phyloP scores from a whole-genome alignment of 2,888 invertebrate species.

The Busseola fusca region DNA sequence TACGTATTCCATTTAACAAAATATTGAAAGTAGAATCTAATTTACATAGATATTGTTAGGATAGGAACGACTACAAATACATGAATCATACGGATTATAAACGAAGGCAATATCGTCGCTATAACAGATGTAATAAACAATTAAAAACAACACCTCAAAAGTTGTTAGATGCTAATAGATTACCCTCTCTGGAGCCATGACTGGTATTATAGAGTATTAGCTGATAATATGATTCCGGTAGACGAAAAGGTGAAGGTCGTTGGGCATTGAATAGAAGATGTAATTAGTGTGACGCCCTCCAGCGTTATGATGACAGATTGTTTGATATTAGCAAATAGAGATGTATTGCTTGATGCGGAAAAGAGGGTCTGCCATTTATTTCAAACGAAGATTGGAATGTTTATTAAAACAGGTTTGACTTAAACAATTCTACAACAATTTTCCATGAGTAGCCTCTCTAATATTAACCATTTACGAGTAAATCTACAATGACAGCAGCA shows the following conservation, averaged over 20 bases:
- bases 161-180: constrained; percentile 29
- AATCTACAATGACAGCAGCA: not conserved
- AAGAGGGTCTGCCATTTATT: not conserved
- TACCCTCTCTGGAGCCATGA: constrained; percentile 37
- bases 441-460: not conserved
- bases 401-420: not conserved
- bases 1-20: not conserved
- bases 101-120: not conserved
- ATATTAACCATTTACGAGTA: not conserved
- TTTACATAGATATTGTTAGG: not conserved
- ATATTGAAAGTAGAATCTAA: not conserved
- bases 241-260: constrained; percentile 55
- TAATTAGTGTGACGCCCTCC: constrained; percentile 29
- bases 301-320: constrained; percentile 39
- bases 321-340: constrained; percentile 24
- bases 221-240: constrained; percentile 51
- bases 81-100: constrained; percentile 2
- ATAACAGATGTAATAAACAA: constrained; percentile 15
- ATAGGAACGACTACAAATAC: not conserved
- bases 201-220: constrained; percentile 39
- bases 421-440: not conserved
- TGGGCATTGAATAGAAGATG: constrained; percentile 22
- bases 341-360: constrained; percentile 15
- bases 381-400: not conserved
- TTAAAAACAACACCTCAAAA: constrained; percentile 26